Evolutionary conservation across 2,888 invertebrate genomes (phyloP).

Genomic region (Drosophila prolongata): DNA sequence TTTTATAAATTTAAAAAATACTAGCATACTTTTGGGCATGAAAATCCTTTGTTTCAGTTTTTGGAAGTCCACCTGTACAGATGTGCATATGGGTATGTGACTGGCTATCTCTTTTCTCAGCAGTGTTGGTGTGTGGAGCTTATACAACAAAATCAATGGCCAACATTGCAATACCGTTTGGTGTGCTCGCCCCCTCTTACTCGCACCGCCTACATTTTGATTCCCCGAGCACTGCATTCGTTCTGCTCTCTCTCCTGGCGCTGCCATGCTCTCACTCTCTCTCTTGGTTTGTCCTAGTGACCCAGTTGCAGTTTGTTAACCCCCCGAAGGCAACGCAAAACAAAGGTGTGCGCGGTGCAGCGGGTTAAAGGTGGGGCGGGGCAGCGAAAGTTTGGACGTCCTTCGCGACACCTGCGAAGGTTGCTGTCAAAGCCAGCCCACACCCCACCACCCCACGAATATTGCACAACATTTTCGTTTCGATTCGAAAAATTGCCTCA

Average conservation of each 20-base stretch:
- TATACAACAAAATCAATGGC: slow-evolving; percentile 76
- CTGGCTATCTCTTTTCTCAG: slow-evolving; percentile 24
- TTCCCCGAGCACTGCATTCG: slow-evolving; percentile 16
- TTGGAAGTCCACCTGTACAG: slow-evolving; percentile 10
- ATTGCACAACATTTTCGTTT: slow-evolving; percentile 18
- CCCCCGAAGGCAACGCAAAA: slow-evolving; percentile 57
- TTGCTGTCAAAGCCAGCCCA: slow-evolving; percentile 63
- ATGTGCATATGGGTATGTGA: slow-evolving; percentile 6
- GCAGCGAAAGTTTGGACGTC: slow-evolving; percentile 49
- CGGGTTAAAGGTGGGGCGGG: slow-evolving; percentile 19
- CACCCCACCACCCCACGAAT: background rate
- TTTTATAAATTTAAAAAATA: background rate
- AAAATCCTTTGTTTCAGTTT: background rate
- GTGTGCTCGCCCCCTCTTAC: slow-evolving; percentile 18
- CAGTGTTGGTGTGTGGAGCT: slow-evolving; percentile 38
- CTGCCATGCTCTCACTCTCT: slow-evolving; percentile 14
- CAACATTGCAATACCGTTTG: slow-evolving; percentile 64
- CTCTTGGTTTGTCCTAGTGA: slow-evolving; percentile 81
- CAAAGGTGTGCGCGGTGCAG: slow-evolving; percentile 31
- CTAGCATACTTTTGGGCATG: slow-evolving; percentile 10
- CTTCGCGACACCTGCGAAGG: slow-evolving; percentile 66
- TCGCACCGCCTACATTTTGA: slow-evolving; percentile 14
- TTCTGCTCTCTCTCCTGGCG: slow-evolving; percentile 7
- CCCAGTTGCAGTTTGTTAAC: slow-evolving; percentile 84
- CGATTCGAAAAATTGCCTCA: slow-evolving; percentile 2